A percentile compares a stretch with the other conserved stretches of the same genome.
Conservation (phyloP, 2,797 vertebrate species). For the Thamnophis elegans region DNA sequence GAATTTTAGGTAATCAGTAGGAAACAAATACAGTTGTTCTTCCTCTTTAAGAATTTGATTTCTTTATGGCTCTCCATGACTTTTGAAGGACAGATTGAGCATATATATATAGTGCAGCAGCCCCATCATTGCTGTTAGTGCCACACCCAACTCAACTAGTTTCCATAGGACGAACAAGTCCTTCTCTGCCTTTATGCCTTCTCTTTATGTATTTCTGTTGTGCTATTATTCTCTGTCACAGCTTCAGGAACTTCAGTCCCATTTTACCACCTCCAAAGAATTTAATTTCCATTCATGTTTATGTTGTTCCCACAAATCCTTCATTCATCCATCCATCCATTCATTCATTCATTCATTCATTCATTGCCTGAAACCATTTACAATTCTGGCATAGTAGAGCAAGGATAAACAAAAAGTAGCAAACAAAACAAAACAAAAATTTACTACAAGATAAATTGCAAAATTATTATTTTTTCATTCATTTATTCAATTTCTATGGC, state of each 20-base stretch:
- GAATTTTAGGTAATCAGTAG: constrained; percentile 26
- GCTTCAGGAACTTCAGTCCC: neutral
- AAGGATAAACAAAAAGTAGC: neutral
- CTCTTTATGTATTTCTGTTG: neutral
- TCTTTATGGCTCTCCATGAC: neutral
- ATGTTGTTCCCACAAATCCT: neutral
- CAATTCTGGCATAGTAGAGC: no score
- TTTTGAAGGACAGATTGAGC: neutral
- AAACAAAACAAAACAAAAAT: no score
- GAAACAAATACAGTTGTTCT: neutral
- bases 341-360: neutral
- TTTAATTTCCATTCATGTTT: neutral
- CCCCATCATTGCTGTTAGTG: neutral
- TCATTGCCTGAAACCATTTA: neutral
- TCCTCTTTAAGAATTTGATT: neutral
- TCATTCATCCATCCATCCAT: neutral
- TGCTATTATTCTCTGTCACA: neutral
- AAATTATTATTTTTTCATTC: neutral
- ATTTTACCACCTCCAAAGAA: no score
- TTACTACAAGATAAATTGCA: neutral
- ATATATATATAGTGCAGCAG: neutral
- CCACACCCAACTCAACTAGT: neutral
- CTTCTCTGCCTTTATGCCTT: neutral
- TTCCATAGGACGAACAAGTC: neutral
- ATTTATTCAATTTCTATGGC: neutral